These are phyloP conservation scores for Phataginus tetradactyla DNA, from an alignment of 2,797 vertebrate species.

Conservation along the genomic window DNA sequence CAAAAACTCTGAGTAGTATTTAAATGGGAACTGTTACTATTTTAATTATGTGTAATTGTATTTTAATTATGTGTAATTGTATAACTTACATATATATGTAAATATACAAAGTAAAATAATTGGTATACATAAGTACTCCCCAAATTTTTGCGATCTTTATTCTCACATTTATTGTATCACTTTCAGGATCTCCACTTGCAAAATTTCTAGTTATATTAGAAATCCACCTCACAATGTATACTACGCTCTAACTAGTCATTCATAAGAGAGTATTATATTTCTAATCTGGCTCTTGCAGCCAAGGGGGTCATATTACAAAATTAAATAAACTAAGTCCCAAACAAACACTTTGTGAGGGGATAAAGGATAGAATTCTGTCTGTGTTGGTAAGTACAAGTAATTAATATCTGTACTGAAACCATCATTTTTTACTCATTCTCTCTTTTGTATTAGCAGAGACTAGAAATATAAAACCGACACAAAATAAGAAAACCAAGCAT, in stretches of 20 bases:
- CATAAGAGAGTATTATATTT: background rate
- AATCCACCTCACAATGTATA: background rate
- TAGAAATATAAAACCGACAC: background rate
- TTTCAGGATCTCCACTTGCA: background rate
- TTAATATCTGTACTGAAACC: background rate
- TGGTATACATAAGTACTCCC: background rate
- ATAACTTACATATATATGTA: background rate
- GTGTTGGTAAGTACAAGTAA: background rate
- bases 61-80: background rate
- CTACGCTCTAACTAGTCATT: background rate
- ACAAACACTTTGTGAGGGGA: background rate
- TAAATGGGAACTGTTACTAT: background rate
- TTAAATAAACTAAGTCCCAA: background rate
- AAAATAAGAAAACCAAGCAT: conserved; percentile 35
- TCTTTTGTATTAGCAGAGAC: background rate
- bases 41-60: background rate
- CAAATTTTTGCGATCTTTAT: background rate
- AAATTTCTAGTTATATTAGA: background rate
- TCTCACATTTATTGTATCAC: background rate
- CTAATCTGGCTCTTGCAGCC: background rate
- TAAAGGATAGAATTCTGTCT: background rate
- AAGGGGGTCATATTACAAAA: background rate
- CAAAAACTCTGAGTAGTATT: background rate
- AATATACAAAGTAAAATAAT: background rate
- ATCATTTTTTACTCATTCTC: background rate